Evolutionary conservation across 2,797 vertebrate genomes (phyloP), one percentile per base, ranked within the genome.

Genomic region (Lates japonicus): DNA sequence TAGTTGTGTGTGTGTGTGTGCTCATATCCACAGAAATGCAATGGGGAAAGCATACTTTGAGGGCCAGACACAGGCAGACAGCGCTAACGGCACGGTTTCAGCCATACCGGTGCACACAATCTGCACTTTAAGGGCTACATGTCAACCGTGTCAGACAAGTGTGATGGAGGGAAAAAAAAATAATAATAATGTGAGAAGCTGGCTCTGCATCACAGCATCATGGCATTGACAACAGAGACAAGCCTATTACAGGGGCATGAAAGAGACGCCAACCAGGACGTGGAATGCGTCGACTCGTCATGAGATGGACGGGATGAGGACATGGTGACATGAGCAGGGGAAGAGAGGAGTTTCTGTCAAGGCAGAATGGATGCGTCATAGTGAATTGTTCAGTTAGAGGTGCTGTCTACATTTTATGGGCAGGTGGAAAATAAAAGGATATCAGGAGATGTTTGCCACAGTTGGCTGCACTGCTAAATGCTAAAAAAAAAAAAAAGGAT

Each of bases 11-110:
- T 58, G 79, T 71, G 83, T 74, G 68, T 54, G 49, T 49, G 35
- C 29, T 13, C 2, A 22, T 59, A 57, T 62, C 64, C 71, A 62
- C 44, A 59, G 77, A 62, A 74, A 59, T 78, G 74, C 74, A 73
- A 80, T 31, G 71, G 83, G 90, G 89, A 81, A 88, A 88, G 84
- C 86, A 80, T 83, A 68, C 65, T 83, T 74, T 79, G 76, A 57
- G 70, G 85, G 81, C 57, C 67, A 88, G 85, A 84, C 72, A 60
- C 68, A 85, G 79, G 71, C 52, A 78, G 73, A 76, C 79, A 74
- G 73, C 11, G 33, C 79, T 44, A 68, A 64, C 76, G 63, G 87
- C 75, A 31, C 31, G 49, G 72, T 80, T 51, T 79, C 70, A 62
- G 81, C 49, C 29, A 3, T 64, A 84, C 74, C 14, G 35, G 69